Evolutionary conservation across 2,888 invertebrate species (phyloP), one percentile per base, ranked within the genome.

Genomic region (Sarcophaga carnaria): DNA sequence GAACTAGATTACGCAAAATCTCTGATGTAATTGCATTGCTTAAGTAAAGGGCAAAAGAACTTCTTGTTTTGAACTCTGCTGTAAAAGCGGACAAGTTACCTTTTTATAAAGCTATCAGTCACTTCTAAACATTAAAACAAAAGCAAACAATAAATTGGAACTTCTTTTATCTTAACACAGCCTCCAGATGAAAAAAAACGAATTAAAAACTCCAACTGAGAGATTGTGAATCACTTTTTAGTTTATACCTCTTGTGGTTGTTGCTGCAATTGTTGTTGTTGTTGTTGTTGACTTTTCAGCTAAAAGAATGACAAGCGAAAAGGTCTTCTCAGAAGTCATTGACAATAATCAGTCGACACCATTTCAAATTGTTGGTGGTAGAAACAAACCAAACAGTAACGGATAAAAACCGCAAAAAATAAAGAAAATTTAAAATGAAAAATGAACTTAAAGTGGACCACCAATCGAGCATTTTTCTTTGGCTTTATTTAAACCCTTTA

Each of bases 341-440:
- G 86, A 83, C 86, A 86, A 83, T 83, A 87, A 87, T 84, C 87
- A 79, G 84, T 87, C 83, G 83, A 81, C 84, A 82, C 81, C 84
- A 84, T 87, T 87, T 84, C 78, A 75, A 84, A 81, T 76, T 71
- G 76, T 14, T 11, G 14, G 37, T 37, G 37, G 37, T 37, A 8
- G 37, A 2, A 37, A 37, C 8, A 37, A 86, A 70, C 11, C 69
- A 47, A 66, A 62, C 12, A 45, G 22, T 20, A 60, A 67, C 60
- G 54, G 12, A 2, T 54, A 75, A 47, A 60, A 74, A 74, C n/a
- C 22, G 76, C 10, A 11, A 25, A 25, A 66, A 69, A 10, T 60
- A 27, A 67, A 47, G 27, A 45, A n/a, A 62, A 37, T 8, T 37
- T 37, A 37, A 37, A 37, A 37, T 10, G 37, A 37, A 37, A 37